Conservation (phyloP, 2,113 vertebrate species). For the Toxostoma redivivum region DNA sequence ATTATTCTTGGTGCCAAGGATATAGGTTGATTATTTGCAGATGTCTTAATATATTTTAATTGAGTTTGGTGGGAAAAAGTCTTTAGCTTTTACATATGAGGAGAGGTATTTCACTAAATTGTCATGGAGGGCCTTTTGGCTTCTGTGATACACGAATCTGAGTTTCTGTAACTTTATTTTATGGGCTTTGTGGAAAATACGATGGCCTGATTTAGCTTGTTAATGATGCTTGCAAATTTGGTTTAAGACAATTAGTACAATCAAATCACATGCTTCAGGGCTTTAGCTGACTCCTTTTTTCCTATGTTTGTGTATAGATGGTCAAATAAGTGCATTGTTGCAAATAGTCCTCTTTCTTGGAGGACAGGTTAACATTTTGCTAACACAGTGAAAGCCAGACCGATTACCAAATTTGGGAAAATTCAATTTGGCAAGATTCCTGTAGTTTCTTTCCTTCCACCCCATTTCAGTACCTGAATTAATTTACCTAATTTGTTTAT, state of each 20-base stretch:
- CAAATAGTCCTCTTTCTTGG: neutral
- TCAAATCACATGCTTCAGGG: neutral
- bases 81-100: neutral
- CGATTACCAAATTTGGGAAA: neutral
- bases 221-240: constrained; percentile 18
- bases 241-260: neutral
- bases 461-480: neutral
- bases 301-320: neutral
- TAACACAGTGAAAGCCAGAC: neutral
- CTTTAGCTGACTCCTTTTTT: neutral
- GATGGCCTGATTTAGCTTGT: neutral
- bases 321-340: neutral
- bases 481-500: neutral
- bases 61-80: neutral
- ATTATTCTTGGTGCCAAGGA: neutral
- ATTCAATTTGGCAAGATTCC: neutral
- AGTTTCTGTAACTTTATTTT: neutral
- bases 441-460: neutral
- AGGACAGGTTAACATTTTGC: neutral
- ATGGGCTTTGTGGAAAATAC: neutral
- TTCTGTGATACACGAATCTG: neutral
- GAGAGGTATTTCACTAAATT: neutral
- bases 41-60: neutral
- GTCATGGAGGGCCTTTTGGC: neutral
- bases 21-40: neutral